These are phyloP conservation scores for Malurus elegans DNA, from an alignment of 2,113 vertebrate species.

Conservation along the genomic window DNA sequence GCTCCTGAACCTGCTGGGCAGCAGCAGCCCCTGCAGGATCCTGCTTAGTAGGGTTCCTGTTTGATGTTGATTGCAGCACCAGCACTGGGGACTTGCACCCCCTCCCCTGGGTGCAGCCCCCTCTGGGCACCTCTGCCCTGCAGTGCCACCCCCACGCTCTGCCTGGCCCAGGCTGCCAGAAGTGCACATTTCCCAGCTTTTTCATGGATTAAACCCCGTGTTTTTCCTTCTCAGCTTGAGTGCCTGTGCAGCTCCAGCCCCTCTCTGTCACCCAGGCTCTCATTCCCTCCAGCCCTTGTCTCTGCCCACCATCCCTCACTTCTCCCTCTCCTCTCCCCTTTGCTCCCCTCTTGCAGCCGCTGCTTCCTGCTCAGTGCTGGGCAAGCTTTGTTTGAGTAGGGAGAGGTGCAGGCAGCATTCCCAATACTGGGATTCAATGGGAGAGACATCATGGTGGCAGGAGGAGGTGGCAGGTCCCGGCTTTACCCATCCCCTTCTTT, in stretches of 20 bases:
- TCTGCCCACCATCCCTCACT: background rate
- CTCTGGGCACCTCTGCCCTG: rapidly evolving
- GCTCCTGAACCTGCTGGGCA: background rate
- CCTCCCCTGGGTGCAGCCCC: rapidly evolving
- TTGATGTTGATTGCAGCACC: background rate
- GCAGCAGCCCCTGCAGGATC: background rate
- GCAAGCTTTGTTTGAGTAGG: background rate
- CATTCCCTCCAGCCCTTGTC: background rate
- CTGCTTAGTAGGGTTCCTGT: background rate
- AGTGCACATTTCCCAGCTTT: background rate
- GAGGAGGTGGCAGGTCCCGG: background rate
- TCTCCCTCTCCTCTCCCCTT: background rate
- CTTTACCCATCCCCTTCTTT: background rate
- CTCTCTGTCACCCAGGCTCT: background rate
- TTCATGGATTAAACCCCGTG: rapidly evolving
- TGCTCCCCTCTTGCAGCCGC: background rate
- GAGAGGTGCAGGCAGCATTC: background rate
- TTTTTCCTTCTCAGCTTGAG: background rate
- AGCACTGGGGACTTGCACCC: background rate
- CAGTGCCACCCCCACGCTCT: rapidly evolving
- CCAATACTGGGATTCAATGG: background rate
- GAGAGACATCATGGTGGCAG: background rate
- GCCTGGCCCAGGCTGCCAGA: background rate
- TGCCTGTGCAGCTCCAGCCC: background rate
- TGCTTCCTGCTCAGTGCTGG: rapidly evolving